These are phyloP conservation scores for Ephestia elutella DNA, from an alignment of 1,140 invertebrate species.

Conservation along the genomic window DNA sequence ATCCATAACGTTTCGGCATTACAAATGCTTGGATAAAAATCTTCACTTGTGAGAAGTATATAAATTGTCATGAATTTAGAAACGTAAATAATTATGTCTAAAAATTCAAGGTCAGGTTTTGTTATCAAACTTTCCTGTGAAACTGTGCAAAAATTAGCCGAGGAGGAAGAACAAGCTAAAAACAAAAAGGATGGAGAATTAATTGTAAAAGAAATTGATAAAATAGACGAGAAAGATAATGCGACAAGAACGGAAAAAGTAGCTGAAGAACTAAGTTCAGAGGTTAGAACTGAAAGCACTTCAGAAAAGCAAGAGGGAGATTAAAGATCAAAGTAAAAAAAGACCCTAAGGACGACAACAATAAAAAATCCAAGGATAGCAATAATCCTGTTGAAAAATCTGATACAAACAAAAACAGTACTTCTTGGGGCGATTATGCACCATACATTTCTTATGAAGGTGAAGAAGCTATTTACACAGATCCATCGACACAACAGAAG, in stretches of 20 bases:
- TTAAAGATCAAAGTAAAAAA: background rate
- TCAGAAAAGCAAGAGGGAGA: constrained; percentile 9
- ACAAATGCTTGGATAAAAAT: too few relatives aligned
- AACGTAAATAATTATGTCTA: constrained; percentile 29
- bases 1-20: too few relatives aligned
- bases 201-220: constrained; percentile 1
- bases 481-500: constrained; percentile 79
- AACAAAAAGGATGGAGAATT: constrained; percentile 17
- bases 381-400: constrained; percentile 14
- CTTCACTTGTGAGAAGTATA: too few relatives aligned
- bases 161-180: constrained; percentile 39
- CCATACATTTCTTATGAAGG: constrained; percentile 77
- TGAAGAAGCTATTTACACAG: constrained; percentile 82
- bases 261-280: background rate
- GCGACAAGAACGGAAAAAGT: background rate
- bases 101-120: constrained; percentile 54
- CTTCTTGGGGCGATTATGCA: constrained; percentile 40
- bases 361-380: background rate
- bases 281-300: constrained; percentile 1
- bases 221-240: constrained; percentile 7
- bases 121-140: constrained; percentile 64
- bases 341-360: constrained; percentile 9
- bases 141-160: constrained; percentile 60
- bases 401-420: constrained; percentile 10
- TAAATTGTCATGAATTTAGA: background rate